Evolutionary conservation across 92 coral and sea anemone species (phyloP), one percentile per base, ranked within the genome.

Genomic region (Epizoanthus ramosus): DNA sequence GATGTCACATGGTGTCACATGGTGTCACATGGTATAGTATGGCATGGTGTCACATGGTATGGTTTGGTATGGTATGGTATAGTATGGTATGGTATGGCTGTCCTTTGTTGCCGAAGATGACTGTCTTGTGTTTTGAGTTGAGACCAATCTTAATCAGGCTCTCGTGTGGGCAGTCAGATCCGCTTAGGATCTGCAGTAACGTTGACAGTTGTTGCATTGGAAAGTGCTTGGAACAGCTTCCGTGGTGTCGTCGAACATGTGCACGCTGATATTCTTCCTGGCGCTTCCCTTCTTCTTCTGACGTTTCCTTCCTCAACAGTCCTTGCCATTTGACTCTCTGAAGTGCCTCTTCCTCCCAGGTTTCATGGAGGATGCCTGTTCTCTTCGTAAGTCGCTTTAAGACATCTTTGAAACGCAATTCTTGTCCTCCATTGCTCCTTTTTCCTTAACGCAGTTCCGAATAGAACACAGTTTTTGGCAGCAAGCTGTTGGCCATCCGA

Each of bases 211-310:
- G 75, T 10, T 71, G 80, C 39, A 33, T 41, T 65, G 68, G n/a
- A n/a, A n/a, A n/a, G n/a, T n/a, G n/a, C n/a, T n/a, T n/a, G n/a
- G n/a, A n/a, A n/a, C n/a, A n/a, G n/a, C n/a, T n/a, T n/a, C n/a
- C n/a, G n/a, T n/a, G n/a, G 75, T 70, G 75, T 70, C 75, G 75
- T 1, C 68, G 68, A 28, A 18, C 4, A 63, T 45, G 75, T 70
- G 56, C 75, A 70, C 75, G 75, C 75, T 70, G 75, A 70, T 70
- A 70, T 70, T 70, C 75, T 70, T 70, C 35, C 75, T 70, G 75
- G 75, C 1, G 75, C 79, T 73, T 57, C 79, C 45, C 79, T 73
- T 73, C 79, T 73, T 39, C 79, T 0, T 57, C 79, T 73, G 75
- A 70, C 4, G 60, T 73, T 57, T 57, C 63, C 79, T 73, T 73